Evolutionary conservation across 2,797 vertebrate species (phyloP).

Genomic region (Anguilla pacifica): DNA sequence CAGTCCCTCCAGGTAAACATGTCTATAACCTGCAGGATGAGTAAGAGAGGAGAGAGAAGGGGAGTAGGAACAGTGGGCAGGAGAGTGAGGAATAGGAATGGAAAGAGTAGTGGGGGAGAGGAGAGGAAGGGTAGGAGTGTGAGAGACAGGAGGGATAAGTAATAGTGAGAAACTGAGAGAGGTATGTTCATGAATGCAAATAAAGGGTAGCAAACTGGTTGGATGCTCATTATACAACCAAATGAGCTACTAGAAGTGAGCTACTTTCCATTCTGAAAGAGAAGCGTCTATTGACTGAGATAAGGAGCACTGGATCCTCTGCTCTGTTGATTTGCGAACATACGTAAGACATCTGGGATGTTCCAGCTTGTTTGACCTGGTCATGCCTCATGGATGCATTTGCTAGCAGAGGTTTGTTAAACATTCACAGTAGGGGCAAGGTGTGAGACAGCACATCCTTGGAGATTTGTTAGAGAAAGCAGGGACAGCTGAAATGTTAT

Average conservation of each 20-base stretch:
- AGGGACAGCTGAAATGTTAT: not conserved
- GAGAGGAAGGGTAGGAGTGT: not conserved
- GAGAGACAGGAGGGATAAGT: not conserved
- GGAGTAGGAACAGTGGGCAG: not conserved
- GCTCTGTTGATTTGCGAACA: not conserved
- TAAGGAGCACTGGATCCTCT: not conserved
- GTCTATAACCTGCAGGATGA: constrained; percentile 85
- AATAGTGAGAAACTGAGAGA: not conserved
- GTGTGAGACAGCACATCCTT: not conserved
- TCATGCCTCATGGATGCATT: not conserved
- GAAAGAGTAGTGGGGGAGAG: not conserved
- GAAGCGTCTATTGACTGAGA: not conserved
- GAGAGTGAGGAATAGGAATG: constrained; percentile 31
- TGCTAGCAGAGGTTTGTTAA: not conserved
- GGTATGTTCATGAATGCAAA: not conserved
- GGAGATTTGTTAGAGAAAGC: not conserved
- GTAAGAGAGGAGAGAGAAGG: not conserved
- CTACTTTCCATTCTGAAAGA: not conserved
- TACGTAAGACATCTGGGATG: not conserved
- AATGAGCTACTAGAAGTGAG: not conserved
- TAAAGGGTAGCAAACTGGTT: not conserved
- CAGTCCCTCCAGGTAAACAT: constrained; percentile 94
- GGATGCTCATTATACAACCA: not conserved
- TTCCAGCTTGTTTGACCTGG: not conserved
- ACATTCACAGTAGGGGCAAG: not conserved